These are phyloP conservation scores for Peromyscus nudipes DNA, from an alignment of 2,797 vertebrate species.

Conservation along the genomic window DNA sequence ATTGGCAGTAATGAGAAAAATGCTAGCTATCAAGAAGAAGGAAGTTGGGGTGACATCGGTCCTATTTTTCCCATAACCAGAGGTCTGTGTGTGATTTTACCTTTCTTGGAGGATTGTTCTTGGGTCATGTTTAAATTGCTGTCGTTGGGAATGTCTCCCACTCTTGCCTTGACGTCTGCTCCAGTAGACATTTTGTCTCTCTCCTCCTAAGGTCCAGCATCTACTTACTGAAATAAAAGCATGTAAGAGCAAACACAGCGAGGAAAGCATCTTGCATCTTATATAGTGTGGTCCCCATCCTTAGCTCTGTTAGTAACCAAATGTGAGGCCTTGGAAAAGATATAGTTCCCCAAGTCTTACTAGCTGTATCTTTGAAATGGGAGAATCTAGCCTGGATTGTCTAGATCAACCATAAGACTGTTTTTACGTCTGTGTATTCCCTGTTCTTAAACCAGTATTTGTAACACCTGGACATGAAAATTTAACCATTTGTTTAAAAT, in stretches of 20 bases:
- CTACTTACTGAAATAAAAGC: slow-evolving; percentile 27
- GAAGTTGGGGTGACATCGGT: rapidly evolving
- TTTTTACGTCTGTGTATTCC: not conserved
- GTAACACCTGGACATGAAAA: not conserved
- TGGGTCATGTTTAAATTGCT: not conserved
- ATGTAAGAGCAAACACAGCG: not conserved
- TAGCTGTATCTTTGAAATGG: not conserved
- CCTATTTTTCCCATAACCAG: not conserved
- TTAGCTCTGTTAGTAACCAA: not conserved
- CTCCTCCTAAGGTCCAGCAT: not conserved
- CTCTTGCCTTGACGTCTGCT: not conserved
- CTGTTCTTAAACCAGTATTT: not conserved
- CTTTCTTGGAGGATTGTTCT: slow-evolving; percentile 35
- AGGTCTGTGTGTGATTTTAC: not conserved
- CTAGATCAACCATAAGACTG: not conserved
- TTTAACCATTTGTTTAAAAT: not conserved
- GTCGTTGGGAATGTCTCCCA: not conserved
- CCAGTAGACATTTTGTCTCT: slow-evolving; percentile 35
- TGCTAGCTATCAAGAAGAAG: not conserved
- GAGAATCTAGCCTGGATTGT: not conserved
- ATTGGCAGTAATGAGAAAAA: not conserved
- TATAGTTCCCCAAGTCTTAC: too few species aligned
- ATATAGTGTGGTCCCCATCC: rapidly evolving
- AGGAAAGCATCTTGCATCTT: not conserved
- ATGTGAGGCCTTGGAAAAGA: not conserved